Evolutionary conservation across 2,113 vertebrate genomes (phyloP).

Genomic region (Brachyhypopomus occidentalis): DNA sequence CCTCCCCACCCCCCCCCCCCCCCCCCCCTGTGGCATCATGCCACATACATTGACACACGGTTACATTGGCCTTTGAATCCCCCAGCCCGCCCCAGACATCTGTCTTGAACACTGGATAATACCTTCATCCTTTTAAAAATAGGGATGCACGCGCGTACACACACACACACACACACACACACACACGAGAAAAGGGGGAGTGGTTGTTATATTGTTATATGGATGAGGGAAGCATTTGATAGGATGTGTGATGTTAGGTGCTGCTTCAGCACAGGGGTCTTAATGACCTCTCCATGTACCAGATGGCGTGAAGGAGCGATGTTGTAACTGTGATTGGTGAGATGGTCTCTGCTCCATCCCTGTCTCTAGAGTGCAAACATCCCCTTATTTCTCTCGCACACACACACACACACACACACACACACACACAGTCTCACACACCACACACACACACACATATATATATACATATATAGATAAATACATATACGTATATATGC

Average conservation of each 20-base stretch:
- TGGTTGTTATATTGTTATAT: slow-evolving; percentile 48
- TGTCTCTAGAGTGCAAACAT: slow-evolving; percentile 94
- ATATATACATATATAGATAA: slow-evolving; percentile 25
- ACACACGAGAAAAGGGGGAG: slow-evolving; percentile 72
- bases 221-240: slow-evolving; percentile 80
- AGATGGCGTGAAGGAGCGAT: slow-evolving; percentile 94
- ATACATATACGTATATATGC: slow-evolving; percentile 29
- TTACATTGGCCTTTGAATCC: slow-evolving; percentile 57
- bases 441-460: slow-evolving; percentile 10
- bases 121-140: not conserved
- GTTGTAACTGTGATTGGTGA: slow-evolving; percentile 84
- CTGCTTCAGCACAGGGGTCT: slow-evolving; percentile 87
- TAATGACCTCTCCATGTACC: slow-evolving; percentile 85
- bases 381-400: slow-evolving; percentile 68
- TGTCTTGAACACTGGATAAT: slow-evolving; percentile 70
- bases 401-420: slow-evolving; percentile 30
- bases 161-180: not conserved
- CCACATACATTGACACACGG: slow-evolving; percentile 76
- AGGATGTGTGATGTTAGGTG: slow-evolving; percentile 84
- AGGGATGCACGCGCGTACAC: no score
- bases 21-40: slow-evolving; percentile 68
- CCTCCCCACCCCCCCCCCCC: slow-evolving; percentile 73
- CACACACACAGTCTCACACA: slow-evolving; percentile 16
- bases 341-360: slow-evolving; percentile 87
- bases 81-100: slow-evolving; percentile 35